Evolutionary conservation across 2,797 vertebrate genomes (phyloP), one percentile per base, ranked within the genome.

Genomic region (Chromobotia macracanthus): DNA sequence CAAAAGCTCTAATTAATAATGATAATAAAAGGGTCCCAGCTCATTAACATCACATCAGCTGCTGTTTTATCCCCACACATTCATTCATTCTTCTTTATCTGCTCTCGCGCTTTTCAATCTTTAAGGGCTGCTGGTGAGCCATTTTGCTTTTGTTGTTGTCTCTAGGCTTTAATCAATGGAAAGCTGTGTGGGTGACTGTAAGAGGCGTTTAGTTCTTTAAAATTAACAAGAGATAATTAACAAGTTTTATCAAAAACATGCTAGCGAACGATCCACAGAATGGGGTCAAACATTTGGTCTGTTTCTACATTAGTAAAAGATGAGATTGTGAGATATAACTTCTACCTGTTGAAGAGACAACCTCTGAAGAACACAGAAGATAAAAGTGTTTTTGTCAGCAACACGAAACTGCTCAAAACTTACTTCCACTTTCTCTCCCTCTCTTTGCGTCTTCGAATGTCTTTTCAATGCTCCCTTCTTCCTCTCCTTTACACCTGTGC

Each of bases 1-100:
- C 93, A 95, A 95, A 91, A 95, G 92, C 94, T 91, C 92, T 94
- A 95, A 97, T 96, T 95, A 96, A 96, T 95, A 96, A 95, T 94
- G 93, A 95, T 95, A 95, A 95, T 95, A 95, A 96, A 96, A 95
- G 90, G 94, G 95, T 95, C 94, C 93, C 84, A 88, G 91, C 91
- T 94, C 88, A 91, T 96, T 96, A 96, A 31, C 31, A 31, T 31
- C 31, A 92, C 89, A 93, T 95, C 92, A 94, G 72, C n/a, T 10
- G 64, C 28, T 60, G n/a, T 38, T 83, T 5, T 72, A 31, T 35
- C 35, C 50, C 64, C 35, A 58, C 15, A 64, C 2, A 16, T 41
- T 21, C 13, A 35, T 9, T 25, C 58, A 75, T 28, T 77, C 71
- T 80, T 75, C 68, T 80, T 41, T 56, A 56, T 72, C 76, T 83